Evolutionary conservation across 2,797 vertebrate species (phyloP), one percentile per base, ranked within the genome.

Genomic region (Neosilurus hyrtlii): DNA sequence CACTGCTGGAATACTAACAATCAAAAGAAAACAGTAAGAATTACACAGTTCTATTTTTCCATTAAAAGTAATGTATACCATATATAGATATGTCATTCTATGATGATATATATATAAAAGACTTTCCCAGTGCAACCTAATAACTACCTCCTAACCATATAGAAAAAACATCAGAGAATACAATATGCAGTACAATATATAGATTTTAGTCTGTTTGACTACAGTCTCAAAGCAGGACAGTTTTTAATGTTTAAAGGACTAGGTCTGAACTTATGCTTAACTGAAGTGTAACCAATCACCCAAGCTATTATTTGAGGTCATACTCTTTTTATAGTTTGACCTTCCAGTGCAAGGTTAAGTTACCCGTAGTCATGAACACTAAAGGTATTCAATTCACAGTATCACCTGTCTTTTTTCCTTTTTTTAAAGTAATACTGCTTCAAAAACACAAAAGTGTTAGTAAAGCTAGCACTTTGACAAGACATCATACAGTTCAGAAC

Each of bases 11-110:
- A 89, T 93, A 84, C 85, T 97, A 89, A 82, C 93, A 83, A 84
- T 93, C 74, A 98, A 96, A 90, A 94, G 94, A 83, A 96, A 92
- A 90, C 6, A 20, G 93, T 94, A 90, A 56, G 90, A 88, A 82
- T 80, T 71, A 37, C 20, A 62, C 54, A 22, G 10, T 59, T 80
- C 20, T 66, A 43, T n/a, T 82, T 68, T 6, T 24, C 11, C 4
- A 9, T 52, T 56, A 56, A 20, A 56, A 20, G 16, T 20, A 12
- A 51, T 49, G 18, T 18, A 62, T 51, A 63, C 8, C 18, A 4
- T 63, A 9, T 63, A 49, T 24, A 11, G 14, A 43, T 61, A 7
- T 76, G 16, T 56, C 63, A 7, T n/a, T 83, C 0, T 52, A 16
- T 52, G 22, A 10, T 9, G 26, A 30, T 57, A 4, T 57, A 52